Conservation (phyloP, 2,888 invertebrate genomes). For the Nysson spinosus region DNA sequence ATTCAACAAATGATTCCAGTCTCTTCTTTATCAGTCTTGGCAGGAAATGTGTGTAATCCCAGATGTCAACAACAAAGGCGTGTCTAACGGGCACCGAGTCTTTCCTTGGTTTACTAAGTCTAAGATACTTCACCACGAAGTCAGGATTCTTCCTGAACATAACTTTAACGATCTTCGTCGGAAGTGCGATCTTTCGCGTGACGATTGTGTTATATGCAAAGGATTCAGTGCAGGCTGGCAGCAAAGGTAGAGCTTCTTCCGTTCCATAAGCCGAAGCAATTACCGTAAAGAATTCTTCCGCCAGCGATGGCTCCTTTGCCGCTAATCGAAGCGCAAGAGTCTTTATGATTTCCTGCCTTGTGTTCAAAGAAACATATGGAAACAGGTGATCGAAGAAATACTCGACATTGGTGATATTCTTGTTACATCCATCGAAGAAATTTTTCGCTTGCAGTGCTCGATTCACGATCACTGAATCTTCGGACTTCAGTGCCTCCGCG, state of each 20-base stretch:
- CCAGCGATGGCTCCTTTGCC: conserved; percentile 40
- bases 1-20: conserved; percentile 54
- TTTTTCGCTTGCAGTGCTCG: conserved; percentile 64
- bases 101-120: conserved; percentile 32
- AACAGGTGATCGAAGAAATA: conserved; percentile 65
- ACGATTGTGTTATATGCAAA: conserved; percentile 55
- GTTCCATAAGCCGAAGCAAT: conserved; percentile 53
- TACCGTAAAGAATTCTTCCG: conserved; percentile 63
- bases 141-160: conserved; percentile 60
- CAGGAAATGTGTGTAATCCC: conserved; percentile 48
- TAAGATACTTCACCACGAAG: conserved; percentile 65
- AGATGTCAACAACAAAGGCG: conserved; percentile 16
- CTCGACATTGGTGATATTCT: conserved; percentile 49
- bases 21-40: conserved; percentile 59
- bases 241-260: conserved; percentile 58
- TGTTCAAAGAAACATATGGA: conserved; percentile 60
- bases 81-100: background rate
- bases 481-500: conserved; percentile 66
- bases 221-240: conserved; percentile 62
- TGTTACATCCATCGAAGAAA: conserved; percentile 65
- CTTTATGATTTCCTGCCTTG: conserved; percentile 63
- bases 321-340: conserved; percentile 53
- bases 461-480: conserved; percentile 60
- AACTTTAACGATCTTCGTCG: conserved; percentile 27
- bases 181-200: conserved; percentile 40